A percentile compares a stretch with the other conserved stretches of the same genome.
phyloP scores from a whole-genome alignment of 2,797 vertebrate genomes.

The Mareca penelope region DNA sequence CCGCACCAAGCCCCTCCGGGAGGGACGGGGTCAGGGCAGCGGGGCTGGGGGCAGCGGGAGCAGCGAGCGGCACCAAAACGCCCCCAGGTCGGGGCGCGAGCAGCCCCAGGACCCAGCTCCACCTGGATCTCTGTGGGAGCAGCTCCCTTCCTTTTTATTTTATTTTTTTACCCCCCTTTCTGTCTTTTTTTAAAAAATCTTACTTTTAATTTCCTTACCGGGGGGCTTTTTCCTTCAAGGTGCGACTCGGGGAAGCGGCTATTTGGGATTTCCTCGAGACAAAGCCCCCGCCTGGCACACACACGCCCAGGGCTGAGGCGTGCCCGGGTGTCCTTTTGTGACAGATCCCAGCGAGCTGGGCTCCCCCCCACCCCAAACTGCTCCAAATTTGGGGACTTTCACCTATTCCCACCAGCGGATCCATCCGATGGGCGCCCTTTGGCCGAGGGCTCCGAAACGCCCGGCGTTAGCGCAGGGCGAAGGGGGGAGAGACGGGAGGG shows the following conservation, averaged over 20 bases:
- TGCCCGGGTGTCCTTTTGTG: neutral
- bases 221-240: neutral
- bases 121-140: neutral
- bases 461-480: too few species aligned
- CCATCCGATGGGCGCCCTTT: neutral
- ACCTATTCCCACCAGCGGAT: neutral
- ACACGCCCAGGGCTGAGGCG: conserved; percentile 15
- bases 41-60: neutral
- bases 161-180: too few species aligned
- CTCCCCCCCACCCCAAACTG: neutral
- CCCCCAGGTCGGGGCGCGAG: neutral
- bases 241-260: neutral
- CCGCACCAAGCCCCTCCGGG: neutral
- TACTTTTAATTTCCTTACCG: neutral
- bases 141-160: neutral
- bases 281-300: conserved; percentile 40
- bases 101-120: neutral
- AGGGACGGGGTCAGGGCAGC: fast-evolving
- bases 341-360: neutral
- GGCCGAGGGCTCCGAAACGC: too few species aligned
- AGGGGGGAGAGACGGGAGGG: neutral
- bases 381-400: neutral
- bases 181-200: too few species aligned
- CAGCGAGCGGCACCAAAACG: neutral
- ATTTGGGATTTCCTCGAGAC: neutral